Evolutionary conservation across 2,797 vertebrate genomes (phyloP).

Genomic region (Hippopotamyrus pictus): DNA sequence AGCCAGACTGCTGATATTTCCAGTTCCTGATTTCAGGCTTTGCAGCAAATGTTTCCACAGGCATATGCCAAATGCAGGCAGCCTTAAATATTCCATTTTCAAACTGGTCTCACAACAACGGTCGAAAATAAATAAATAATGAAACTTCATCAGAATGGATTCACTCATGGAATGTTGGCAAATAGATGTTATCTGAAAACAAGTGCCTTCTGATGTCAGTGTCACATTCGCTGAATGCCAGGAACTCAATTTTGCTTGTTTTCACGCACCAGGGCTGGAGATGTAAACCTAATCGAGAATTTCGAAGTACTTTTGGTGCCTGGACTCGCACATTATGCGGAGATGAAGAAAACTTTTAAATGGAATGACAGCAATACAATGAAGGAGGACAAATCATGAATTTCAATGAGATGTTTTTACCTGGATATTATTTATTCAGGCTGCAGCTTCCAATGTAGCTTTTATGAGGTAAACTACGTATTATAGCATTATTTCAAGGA

Average conservation of each 20-base stretch:
- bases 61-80: neutral
- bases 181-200: conserved; percentile 47
- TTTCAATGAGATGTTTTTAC: conserved; percentile 49
- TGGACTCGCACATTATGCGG: conserved; percentile 13
- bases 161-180: conserved; percentile 44
- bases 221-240: conserved; percentile 28
- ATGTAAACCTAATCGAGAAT: conserved; percentile 51
- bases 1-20: neutral
- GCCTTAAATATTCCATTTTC: conserved; percentile 23
- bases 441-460: conserved; percentile 40
- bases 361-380: conserved; percentile 44
- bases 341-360: conserved; percentile 52
- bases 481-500: conserved; percentile 53
- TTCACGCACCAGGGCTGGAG: conserved; percentile 41
- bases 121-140: conserved; percentile 26
- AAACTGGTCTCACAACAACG: conserved; percentile 8
- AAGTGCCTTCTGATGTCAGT: conserved; percentile 45
- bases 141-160: conserved; percentile 36
- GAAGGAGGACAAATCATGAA: conserved; percentile 46
- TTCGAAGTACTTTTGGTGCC: conserved; percentile 43
- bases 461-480: conserved; percentile 48
- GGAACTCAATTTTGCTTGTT: conserved; percentile 45
- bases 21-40: conserved; percentile 4
- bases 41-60: neutral
- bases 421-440: conserved; percentile 52